Evolutionary conservation across 2,797 vertebrate species (phyloP), one percentile per base, ranked within the genome.

Genomic region (Hoplostethus mediterraneus): DNA sequence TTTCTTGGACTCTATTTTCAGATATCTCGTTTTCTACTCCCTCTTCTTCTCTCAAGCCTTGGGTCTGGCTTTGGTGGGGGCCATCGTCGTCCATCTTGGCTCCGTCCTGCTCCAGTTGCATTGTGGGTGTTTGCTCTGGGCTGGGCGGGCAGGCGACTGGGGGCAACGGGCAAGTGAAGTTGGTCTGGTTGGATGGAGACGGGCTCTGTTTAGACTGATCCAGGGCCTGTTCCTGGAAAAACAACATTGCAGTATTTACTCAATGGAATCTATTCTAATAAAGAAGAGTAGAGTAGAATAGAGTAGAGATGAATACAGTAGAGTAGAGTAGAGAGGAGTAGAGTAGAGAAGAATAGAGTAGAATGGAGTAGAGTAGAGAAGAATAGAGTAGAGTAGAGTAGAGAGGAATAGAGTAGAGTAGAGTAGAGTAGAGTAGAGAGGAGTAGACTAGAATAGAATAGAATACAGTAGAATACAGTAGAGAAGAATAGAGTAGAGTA

Each of bases 91-190:
- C 81, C 0, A 0, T 31, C 6, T 73, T 75, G 13, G 25, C 25
- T 63, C 1, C 28, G 14, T 72, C 68, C 36, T 71, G 45, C 38
- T 90, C 84, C 49, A 47, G 64, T 9, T 77, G 79, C 33, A 17
- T 8, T 14, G 60, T 38, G 28, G 67, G 33, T 2, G 0, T 59
- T 40, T 61, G 63, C 2, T 82, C 74, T 11, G 80, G 75, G 60
- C 54, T 74, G 60, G 76, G 42, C 42, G 67, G 54, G 40, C 62
- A 44, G 28, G 78, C 5, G 1, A 75, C 44, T 0, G 89, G 86
- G 3, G 88, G 89, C 61, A 90, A 73, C 0, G 92, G 90, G 69
- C 81, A 90, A 71, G 85, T 87, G 83, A 92, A 92, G 73, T 73
- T 81, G 48, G 36, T 71, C 17, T 68, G 66, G 36, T 48, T 21